A percentile compares a stretch with the other conserved stretches of the same genome.
phyloP scores from a whole-genome alignment of 2,888 invertebrate genomes.

The Scrobipalpa atriplicella region DNA sequence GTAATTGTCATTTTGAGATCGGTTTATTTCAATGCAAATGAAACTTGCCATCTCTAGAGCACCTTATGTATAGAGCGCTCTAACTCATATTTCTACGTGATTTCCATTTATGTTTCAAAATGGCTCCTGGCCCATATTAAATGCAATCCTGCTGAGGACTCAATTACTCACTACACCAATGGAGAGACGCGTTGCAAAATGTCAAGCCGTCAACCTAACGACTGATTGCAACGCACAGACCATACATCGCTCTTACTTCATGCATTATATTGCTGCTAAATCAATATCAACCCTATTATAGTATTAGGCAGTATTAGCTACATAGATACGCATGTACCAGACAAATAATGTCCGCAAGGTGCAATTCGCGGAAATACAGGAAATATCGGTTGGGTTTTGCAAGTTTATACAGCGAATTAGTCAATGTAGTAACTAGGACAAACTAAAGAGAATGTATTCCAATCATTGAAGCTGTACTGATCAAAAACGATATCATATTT shows the following conservation, averaged over 20 bases:
- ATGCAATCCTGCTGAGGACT: conserved; percentile 19
- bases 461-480: background rate
- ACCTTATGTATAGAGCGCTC: background rate
- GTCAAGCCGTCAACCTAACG: conserved; percentile 45
- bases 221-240: conserved; percentile 59
- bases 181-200: conserved; percentile 34
- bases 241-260: conserved; percentile 42
- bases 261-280: conserved; percentile 14
- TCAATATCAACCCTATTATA: conserved; percentile 10
- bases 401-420: conserved; percentile 8
- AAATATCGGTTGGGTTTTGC: conserved; percentile 18
- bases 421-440: background rate
- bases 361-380: conserved; percentile 14
- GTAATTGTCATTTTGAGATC: too few relatives aligned
- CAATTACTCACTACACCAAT: background rate
- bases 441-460: background rate
- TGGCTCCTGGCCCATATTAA: conserved; percentile 5
- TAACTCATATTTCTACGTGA: background rate
- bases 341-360: conserved; percentile 12
- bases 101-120: background rate
- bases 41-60: background rate
- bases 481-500: background rate
- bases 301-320: background rate
- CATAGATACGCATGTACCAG: background rate
- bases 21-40: too few relatives aligned